A percentile compares a stretch with the other conserved stretches of the same genome.
Evolutionary conservation across 2,888 invertebrate genomes (phyloP).

Genomic region (Cremastobaeus sp.): DNA sequence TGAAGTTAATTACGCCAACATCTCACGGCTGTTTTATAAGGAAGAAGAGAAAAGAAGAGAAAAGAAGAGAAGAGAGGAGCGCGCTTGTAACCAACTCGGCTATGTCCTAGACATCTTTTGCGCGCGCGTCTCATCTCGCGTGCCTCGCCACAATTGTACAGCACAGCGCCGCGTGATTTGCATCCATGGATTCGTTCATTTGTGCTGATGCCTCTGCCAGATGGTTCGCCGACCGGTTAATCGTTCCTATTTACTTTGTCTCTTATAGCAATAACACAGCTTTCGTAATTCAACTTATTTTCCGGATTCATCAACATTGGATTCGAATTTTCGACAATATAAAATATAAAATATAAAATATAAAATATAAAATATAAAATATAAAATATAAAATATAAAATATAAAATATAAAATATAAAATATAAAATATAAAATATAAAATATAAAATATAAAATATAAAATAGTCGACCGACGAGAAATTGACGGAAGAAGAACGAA

Average conservation of each 20-base stretch:
- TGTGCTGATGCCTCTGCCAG: conserved; percentile 52
- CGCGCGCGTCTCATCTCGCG: conserved; percentile 61
- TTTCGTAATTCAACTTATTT: conserved; percentile 32
- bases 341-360: too few species aligned
- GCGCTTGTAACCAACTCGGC: conserved; percentile 50
- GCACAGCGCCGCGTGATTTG: conserved; percentile 60
- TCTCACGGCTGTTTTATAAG: conserved; percentile 60
- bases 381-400: too few species aligned
- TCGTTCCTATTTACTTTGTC: conserved; percentile 48
- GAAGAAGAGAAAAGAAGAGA: conserved; percentile 44
- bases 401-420: too few species aligned
- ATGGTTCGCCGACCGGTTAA: conserved; percentile 63
- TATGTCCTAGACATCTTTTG: conserved; percentile 58
- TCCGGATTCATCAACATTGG: conserved; percentile 9
- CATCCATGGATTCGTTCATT: conserved; percentile 62
- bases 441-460: too few species aligned
- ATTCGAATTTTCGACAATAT: too few species aligned
- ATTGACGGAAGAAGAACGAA: too few species aligned
- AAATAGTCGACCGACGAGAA: too few species aligned
- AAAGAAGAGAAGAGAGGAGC: conserved; percentile 42
- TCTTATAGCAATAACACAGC: conserved; percentile 27
- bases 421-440: too few species aligned
- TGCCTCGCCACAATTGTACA: conserved; percentile 62
- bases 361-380: too few species aligned
- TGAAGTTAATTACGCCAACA: conserved; percentile 64